These are phyloP conservation scores for Onthophagus taurus DNA, from an alignment of 1,140 invertebrate species.

Conservation along the genomic window DNA sequence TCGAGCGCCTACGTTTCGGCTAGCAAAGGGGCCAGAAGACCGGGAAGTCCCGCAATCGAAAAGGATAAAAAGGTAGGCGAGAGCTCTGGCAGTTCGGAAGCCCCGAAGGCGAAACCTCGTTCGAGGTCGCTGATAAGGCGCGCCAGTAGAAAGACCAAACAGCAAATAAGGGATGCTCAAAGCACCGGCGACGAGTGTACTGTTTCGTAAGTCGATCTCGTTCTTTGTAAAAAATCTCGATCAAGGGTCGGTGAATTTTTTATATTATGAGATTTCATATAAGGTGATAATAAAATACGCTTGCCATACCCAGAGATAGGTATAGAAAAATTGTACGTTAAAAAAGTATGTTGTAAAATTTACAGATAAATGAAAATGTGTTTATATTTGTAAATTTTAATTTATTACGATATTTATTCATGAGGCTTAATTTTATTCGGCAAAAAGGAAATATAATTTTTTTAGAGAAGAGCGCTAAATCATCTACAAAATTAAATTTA, in stretches of 20 bases:
- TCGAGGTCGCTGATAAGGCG: constrained; percentile 68
- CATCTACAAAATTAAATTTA: too few relatives aligned
- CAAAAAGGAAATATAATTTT: too few relatives aligned
- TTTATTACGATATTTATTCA: too few relatives aligned
- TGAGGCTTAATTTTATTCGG: too few relatives aligned
- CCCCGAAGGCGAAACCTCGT: constrained; percentile 49
- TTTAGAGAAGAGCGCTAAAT: too few relatives aligned
- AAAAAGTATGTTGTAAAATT: too few relatives aligned
- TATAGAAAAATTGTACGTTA: too few relatives aligned
- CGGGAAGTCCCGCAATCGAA: constrained; percentile 34
- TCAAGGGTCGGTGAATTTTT: too few relatives aligned
- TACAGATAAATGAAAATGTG: too few relatives aligned
- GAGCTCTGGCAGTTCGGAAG: constrained; percentile 33
- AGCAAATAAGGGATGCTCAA: constrained; percentile 63
- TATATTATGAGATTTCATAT: constrained; percentile 2
- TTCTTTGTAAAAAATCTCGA: too few relatives aligned
- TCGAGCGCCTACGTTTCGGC: constrained; percentile 63
- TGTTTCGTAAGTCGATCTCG: constrained; percentile 48
- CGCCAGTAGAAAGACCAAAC: constrained; percentile 67
- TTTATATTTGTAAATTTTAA: too few relatives aligned
- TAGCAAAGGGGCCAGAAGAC: constrained; percentile 42
- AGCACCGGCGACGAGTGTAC: constrained; percentile 55
- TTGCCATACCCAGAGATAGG: too few relatives aligned
- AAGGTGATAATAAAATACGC: constrained; percentile 10
- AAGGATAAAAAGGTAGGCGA: constrained; percentile 32